Percentiles rank a stretch among this genome's conserved stretches.
Conservation (phyloP, 1,140 invertebrate species). For the Trichonephila clavipes region DNA sequence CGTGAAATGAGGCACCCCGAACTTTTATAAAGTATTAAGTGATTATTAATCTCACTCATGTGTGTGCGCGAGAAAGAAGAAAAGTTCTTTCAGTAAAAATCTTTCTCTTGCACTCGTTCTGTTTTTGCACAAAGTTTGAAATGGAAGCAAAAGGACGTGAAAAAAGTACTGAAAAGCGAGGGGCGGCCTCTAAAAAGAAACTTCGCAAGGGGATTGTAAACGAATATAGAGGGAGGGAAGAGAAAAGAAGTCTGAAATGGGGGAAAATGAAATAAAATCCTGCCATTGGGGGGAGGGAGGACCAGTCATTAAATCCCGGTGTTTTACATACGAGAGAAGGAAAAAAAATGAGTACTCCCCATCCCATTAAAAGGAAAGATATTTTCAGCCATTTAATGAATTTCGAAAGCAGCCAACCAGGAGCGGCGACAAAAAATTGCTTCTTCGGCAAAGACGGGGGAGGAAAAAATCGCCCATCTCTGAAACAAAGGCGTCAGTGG, state of each 20-base stretch:
- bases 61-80: not conserved
- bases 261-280: not conserved
- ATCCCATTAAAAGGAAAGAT: conserved; percentile 61
- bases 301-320: conserved; percentile 60
- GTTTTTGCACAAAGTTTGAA: conserved; percentile 28
- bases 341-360: no score
- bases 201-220: conserved; percentile 28
- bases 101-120: not conserved
- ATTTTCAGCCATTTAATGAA: conserved; percentile 76
- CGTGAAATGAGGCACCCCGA: conserved; percentile 6
- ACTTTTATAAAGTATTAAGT: conserved; percentile 30
- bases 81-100: conserved; percentile 15
- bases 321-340: conserved; percentile 46
- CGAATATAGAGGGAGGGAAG: not conserved
- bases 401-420: conserved; percentile 69
- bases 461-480: conserved; percentile 66
- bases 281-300: conserved; percentile 63
- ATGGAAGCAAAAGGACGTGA: conserved; percentile 45
- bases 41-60: conserved; percentile 25
- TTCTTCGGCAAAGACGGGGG: conserved; percentile 60
- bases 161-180: conserved; percentile 56
- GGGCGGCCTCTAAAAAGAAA: conserved; percentile 59
- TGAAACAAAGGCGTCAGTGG: conserved; percentile 61
- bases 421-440: conserved; percentile 62
- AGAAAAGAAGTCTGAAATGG: conserved; percentile 44